phyloP scores from a whole-genome alignment of 2,113 vertebrate genomes.

The Salvelinus fontinalis region DNA sequence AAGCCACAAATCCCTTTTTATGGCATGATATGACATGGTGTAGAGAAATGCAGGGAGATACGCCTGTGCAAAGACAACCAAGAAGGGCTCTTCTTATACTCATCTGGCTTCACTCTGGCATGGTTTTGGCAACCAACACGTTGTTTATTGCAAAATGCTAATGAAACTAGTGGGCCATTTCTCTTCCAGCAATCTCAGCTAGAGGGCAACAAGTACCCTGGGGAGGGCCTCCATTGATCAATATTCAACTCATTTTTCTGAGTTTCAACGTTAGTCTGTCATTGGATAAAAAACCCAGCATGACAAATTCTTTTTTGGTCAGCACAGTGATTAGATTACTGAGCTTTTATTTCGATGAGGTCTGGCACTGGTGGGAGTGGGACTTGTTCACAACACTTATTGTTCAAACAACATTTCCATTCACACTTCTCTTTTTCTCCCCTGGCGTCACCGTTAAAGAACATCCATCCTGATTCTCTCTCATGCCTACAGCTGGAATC shows the following conservation, averaged over 20 bases:
- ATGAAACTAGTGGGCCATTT: conserved; percentile 24
- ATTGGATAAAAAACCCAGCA: conserved; percentile 23
- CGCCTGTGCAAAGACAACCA: not conserved
- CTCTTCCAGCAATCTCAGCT: conserved; percentile 23
- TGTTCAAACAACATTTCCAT: not conserved
- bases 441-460: not conserved
- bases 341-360: not conserved
- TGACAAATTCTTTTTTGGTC: not conserved
- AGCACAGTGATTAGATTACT: not conserved
- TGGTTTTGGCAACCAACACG: conserved; percentile 11
- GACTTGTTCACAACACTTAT: not conserved
- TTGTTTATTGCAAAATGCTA: conserved; percentile 17
- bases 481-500: not conserved
- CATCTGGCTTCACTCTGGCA: not conserved
- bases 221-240: conserved; percentile 36
- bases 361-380: not conserved
- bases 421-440: not conserved
- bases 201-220: conserved; percentile 31
- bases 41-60: not conserved
- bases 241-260: conserved; percentile 39
- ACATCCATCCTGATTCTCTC: not conserved
- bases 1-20: conserved; percentile 5
- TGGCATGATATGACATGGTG: not conserved
- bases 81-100: not conserved
- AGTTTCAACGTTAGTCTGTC: conserved; percentile 30